Evolutionary conservation across 2,797 vertebrate species (phyloP).

Genomic region (Glossophaga mutica): DNA sequence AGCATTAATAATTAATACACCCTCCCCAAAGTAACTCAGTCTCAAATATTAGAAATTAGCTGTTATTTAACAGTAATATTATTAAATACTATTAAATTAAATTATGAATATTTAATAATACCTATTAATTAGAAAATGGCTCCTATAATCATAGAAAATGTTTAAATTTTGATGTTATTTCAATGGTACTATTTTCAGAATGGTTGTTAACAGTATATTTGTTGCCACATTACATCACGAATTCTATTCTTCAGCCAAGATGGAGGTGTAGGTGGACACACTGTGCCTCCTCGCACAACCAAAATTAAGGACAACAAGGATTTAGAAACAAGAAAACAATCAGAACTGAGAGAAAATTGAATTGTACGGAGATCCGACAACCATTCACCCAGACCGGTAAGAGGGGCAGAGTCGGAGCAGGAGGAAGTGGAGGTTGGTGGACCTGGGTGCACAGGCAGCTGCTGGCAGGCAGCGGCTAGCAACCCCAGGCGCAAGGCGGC

Average conservation of each 20-base stretch:
- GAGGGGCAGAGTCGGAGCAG: too few species aligned
- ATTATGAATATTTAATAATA: not conserved
- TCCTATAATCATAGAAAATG: not conserved
- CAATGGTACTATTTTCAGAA: not conserved
- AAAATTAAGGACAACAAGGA: too few species aligned
- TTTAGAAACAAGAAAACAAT: too few species aligned
- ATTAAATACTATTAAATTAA: not conserved
- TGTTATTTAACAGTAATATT: not conserved
- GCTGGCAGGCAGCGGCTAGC: too few species aligned
- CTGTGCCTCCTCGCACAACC: too few species aligned
- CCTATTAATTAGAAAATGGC: not conserved
- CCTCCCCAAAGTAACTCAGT: not conserved
- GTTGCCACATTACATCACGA: not conserved
- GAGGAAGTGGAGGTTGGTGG: too few species aligned
- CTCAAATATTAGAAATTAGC: not conserved
- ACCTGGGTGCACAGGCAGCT: too few species aligned
- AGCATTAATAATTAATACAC: not conserved
- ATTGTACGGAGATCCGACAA: too few species aligned
- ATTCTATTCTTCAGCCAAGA: not conserved
- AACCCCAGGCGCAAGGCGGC: too few species aligned
- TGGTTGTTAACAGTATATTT: not conserved
- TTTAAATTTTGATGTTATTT: not conserved
- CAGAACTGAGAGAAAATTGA: too few species aligned
- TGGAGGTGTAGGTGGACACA: too few species aligned
- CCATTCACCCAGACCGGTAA: too few species aligned